Evolutionary conservation across 2,797 vertebrate genomes (phyloP).

Genomic region (Bovichtus diacanthus): DNA sequence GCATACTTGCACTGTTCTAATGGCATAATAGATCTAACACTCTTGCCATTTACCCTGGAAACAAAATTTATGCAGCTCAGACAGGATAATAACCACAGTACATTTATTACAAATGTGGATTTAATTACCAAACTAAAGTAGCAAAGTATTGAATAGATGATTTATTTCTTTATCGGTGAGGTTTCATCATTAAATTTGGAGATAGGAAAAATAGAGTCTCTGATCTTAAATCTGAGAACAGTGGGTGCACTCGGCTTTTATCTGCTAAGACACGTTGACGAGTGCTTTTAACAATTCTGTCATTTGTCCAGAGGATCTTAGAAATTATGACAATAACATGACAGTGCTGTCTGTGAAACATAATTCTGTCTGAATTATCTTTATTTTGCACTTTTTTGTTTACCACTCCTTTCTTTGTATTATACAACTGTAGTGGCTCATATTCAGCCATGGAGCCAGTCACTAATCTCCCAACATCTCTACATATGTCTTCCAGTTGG

Average conservation of each 20-base stretch:
- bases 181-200: slow-evolving; percentile 50
- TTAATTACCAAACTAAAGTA: slow-evolving; percentile 66
- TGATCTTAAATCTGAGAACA: slow-evolving; percentile 39
- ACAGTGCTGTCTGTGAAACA: slow-evolving; percentile 55
- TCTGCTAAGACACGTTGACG: slow-evolving; percentile 45
- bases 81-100: slow-evolving; percentile 52
- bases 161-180: slow-evolving; percentile 27
- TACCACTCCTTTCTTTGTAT: slow-evolving; percentile 15
- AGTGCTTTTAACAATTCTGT: slow-evolving; percentile 58
- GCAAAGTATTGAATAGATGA: slow-evolving; percentile 34
- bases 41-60: slow-evolving; percentile 42
- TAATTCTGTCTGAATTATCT: slow-evolving; percentile 54
- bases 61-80: slow-evolving; percentile 53
- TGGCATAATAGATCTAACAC: slow-evolving; percentile 14
- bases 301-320: slow-evolving; percentile 62
- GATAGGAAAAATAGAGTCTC: not conserved
- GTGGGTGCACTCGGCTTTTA: slow-evolving; percentile 49
- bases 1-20: slow-evolving; percentile 14
- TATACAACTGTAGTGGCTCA: not conserved
- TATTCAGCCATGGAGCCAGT: not conserved
- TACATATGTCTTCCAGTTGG: not conserved
- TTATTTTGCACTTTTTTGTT: slow-evolving; percentile 53
- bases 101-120: slow-evolving; percentile 71
- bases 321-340: slow-evolving; percentile 60
- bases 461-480: not conserved